Conservation (phyloP, 2,113 vertebrate species). For the Rhinichthys klamathensis region DNA sequence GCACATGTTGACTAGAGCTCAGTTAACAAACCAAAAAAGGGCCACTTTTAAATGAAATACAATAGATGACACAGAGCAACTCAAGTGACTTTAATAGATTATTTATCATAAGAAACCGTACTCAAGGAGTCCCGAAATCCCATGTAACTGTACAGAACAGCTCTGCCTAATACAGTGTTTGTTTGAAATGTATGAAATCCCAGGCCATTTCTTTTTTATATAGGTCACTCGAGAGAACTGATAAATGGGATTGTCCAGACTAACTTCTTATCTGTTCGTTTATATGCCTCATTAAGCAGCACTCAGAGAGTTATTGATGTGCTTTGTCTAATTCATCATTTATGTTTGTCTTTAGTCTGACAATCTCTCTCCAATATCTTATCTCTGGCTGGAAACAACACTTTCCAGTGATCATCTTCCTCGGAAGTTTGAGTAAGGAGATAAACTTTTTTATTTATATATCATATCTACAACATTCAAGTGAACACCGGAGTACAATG, state of each 20-base stretch:
- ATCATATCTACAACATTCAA: neutral
- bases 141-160: constrained; percentile 63
- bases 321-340: constrained; percentile 73
- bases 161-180: constrained; percentile 51
- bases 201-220: constrained; percentile 67
- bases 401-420: neutral
- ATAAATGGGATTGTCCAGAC: constrained; percentile 72
- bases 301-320: constrained; percentile 77
- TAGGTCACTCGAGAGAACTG: constrained; percentile 70
- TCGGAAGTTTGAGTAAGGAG: neutral
- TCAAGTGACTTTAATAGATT: constrained; percentile 45
- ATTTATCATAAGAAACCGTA: constrained; percentile 54
- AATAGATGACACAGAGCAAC: neutral
- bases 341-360: constrained; percentile 66
- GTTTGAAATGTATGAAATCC: constrained; percentile 68
- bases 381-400: constrained; percentile 1
- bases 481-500: neutral
- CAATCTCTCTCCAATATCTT: neutral
- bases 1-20: neutral
- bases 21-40: neutral
- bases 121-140: constrained; percentile 51
- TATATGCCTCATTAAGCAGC: constrained; percentile 76
- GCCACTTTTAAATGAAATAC: neutral
- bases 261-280: constrained; percentile 76
- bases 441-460: neutral